Percentiles rank a stretch among this genome's conserved stretches.
Conservation (phyloP, 1,140 invertebrate genomes). For the Latrodectus geometricus region DNA sequence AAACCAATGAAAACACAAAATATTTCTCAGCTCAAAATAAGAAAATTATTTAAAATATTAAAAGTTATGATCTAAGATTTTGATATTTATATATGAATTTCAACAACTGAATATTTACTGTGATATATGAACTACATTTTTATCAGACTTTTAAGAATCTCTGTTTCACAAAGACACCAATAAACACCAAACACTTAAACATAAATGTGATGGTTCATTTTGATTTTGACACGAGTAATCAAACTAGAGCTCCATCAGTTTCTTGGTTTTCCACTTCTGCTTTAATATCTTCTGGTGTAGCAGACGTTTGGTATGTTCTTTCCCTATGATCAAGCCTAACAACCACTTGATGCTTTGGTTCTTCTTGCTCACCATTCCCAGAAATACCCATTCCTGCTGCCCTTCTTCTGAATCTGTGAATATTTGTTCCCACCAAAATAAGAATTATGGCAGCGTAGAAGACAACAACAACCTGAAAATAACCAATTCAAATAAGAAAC, state of each 20-base stretch:
- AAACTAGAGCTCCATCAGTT: constrained; percentile 49
- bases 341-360: constrained; percentile 43
- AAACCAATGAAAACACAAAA: no score
- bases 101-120: no score
- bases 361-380: not conserved
- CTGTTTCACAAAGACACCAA: no score
- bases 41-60: no score
- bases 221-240: not conserved
- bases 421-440: constrained; percentile 67
- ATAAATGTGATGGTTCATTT: no score
- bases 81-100: no score
- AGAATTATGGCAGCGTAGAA: constrained; percentile 68
- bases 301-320: constrained; percentile 41
- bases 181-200: no score
- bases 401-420: constrained; percentile 63
- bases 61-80: no score
- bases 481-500: constrained; percentile 4
- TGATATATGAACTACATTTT: no score
- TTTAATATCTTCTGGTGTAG: constrained; percentile 51
- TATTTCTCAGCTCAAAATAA: no score
- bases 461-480: constrained; percentile 67
- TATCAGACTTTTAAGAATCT: no score
- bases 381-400: not conserved
- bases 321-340: constrained; percentile 49
- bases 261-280: constrained; percentile 53